These are phyloP conservation scores for Tachina lurida DNA, from an alignment of 2,888 invertebrate genomes.

Conservation along the genomic window DNA sequence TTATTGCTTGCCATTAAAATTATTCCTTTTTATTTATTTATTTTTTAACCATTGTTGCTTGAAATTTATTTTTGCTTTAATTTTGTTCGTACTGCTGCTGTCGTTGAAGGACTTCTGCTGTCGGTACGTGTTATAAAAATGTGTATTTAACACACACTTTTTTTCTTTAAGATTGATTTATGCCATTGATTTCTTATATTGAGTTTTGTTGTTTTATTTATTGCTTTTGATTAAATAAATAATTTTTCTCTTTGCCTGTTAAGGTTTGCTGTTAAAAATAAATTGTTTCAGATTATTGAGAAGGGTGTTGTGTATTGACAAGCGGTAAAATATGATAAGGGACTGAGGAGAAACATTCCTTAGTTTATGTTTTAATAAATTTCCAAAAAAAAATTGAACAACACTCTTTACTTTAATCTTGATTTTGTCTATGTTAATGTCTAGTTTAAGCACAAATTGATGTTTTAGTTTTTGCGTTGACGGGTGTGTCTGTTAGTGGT, in stretches of 20 bases:
- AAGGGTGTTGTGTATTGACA: background rate
- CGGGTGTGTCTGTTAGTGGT: too few relatives aligned
- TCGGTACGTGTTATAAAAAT: slow-evolving; percentile 27
- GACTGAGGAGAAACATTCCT: background rate
- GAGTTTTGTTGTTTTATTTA: slow-evolving; percentile 25
- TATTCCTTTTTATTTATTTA: background rate
- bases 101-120: background rate
- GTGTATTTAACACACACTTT: slow-evolving; percentile 52
- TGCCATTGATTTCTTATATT: background rate
- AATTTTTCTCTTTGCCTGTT: background rate
- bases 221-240: background rate
- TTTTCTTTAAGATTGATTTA: background rate
- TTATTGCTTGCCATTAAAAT: slow-evolving; percentile 10
- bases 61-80: background rate
- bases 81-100: background rate
- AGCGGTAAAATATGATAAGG: background rate
- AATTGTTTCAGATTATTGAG: background rate
- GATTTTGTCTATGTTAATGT: background rate
- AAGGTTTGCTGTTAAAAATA: background rate
- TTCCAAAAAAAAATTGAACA: background rate
- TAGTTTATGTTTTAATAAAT: background rate
- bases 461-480: background rate
- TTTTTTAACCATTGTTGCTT: background rate
- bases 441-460: background rate
- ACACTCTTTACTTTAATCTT: background rate